Conservation (phyloP, 2,797 vertebrate genomes). For the Gallinago nigripennis region DNA sequence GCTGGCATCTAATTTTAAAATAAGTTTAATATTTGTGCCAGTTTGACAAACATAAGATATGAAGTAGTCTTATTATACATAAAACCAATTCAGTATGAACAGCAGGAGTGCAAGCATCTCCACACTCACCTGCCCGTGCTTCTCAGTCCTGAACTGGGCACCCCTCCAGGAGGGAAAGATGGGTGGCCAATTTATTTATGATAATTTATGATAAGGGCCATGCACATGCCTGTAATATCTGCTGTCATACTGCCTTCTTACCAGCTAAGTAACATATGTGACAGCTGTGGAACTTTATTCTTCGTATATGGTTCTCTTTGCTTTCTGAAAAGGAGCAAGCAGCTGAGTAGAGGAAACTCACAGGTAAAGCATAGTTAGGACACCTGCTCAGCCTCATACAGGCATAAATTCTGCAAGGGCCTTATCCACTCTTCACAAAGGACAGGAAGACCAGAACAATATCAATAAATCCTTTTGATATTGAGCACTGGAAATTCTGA, state of each 20-base stretch:
- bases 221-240: neutral
- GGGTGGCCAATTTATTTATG: neutral
- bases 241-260: neutral
- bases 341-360: neutral
- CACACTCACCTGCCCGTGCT: fast-evolving
- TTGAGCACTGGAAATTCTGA: neutral
- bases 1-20: neutral
- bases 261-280: neutral
- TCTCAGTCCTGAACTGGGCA: neutral
- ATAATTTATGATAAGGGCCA: neutral
- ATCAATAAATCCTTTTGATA: neutral
- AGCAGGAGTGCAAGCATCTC: neutral
- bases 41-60: neutral
- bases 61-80: neutral
- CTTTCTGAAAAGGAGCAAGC: neutral
- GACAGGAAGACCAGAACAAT: neutral
- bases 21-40: neutral
- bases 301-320: neutral
- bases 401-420: neutral
- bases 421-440: neutral
- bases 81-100: neutral
- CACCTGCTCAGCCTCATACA: neutral
- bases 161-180: neutral
- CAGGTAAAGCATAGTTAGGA: neutral
- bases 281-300: neutral